Percentiles rank a stretch among this genome's conserved stretches.
These are phyloP conservation scores for Danaus melanippus DNA, from an alignment of 1,140 invertebrate genomes.

Conservation along the genomic window DNA sequence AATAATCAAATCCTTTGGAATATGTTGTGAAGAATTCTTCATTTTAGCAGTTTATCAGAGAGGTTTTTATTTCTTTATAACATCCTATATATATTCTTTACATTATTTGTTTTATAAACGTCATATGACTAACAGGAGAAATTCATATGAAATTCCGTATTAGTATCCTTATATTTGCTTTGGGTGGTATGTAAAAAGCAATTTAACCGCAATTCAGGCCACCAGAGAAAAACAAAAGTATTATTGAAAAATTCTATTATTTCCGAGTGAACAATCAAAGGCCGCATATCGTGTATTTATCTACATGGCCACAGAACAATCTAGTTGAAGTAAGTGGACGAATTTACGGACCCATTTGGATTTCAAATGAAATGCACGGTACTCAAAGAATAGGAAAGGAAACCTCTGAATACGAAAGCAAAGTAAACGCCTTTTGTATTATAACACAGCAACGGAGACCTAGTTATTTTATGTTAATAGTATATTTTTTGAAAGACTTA, in stretches of 20 bases:
- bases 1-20: no score
- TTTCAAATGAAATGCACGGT: conserved; percentile 56
- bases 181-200: no score
- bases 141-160: no score
- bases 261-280: conserved; percentile 13
- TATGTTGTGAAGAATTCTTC: no score
- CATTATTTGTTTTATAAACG: no score
- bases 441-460: conserved; percentile 25
- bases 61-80: no score
- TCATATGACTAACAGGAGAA: no score
- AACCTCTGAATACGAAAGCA: conserved; percentile 48
- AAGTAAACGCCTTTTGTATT: conserved; percentile 44
- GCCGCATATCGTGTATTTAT: conserved; percentile 18
- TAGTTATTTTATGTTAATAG: conserved; percentile 11
- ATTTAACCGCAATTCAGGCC: no score
- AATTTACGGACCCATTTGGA: conserved; percentile 56
- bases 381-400: conserved; percentile 51
- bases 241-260: conserved; percentile 7
- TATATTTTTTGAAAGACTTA: no score
- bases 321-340: conserved; percentile 32
- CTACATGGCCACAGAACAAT: conserved; percentile 25
- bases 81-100: no score
- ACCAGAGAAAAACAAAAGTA: conserved; percentile 6
- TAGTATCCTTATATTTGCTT: no score
- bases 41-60: no score